These are phyloP conservation scores for Scomberomorus guttatus DNA, from an alignment of 2,797 vertebrate species.

Conservation along the genomic window DNA sequence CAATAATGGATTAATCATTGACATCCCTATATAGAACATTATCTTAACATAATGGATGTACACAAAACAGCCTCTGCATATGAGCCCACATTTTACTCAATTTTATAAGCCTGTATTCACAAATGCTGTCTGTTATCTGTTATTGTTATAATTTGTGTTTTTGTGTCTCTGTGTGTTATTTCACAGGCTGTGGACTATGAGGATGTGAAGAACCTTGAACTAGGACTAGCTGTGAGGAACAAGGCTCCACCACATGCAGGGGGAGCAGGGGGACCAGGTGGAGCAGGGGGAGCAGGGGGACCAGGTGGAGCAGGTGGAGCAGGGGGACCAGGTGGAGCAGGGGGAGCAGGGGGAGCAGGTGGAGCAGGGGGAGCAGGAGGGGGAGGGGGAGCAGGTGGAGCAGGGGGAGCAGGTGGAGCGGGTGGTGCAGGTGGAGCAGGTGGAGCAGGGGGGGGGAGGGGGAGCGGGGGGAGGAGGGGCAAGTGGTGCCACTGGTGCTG, in stretches of 20 bases:
- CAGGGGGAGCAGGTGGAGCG: too few relatives aligned
- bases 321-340: too few relatives aligned
- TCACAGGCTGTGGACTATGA: conserved; percentile 90
- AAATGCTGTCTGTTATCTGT: neutral
- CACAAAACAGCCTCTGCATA: neutral
- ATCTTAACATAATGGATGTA: neutral
- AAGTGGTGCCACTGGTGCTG: neutral
- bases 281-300: rapidly evolving
- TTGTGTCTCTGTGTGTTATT: neutral
- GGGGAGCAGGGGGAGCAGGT: neutral
- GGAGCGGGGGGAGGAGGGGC: neutral
- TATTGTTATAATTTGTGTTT: neutral
- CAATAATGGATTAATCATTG: too few relatives aligned
- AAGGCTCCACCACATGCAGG: conserved; percentile 74
- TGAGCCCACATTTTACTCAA: neutral
- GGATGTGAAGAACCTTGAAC: conserved; percentile 80
- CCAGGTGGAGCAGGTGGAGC: neutral
- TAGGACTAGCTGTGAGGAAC: conserved; percentile 87
- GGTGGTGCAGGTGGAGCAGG: too few relatives aligned
- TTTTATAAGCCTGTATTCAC: neutral
- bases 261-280: neutral
- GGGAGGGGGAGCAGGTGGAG: conserved; percentile 6
- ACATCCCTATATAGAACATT: neutral
- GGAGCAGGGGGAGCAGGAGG: neutral
- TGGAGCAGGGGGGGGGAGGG: neutral